Evolutionary conservation across 1,140 invertebrate species (phyloP), one percentile per base, ranked within the genome.

Genomic region (Cydia splendana): DNA sequence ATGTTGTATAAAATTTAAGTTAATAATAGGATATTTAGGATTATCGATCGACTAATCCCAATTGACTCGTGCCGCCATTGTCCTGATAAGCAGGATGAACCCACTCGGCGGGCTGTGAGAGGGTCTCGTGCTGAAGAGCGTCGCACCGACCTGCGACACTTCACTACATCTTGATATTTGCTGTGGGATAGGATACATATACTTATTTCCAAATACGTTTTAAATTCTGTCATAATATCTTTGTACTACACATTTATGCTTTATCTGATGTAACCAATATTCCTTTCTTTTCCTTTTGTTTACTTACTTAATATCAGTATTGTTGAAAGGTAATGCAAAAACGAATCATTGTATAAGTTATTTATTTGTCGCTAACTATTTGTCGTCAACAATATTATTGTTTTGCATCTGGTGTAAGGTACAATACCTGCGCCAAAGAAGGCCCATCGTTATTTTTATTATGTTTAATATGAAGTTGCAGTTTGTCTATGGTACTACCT

Each of bases 71-170:
- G n/a, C 67, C 34, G 67, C 67, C 18, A 71, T 71, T 45, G 67
- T 45, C 34, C 38, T 45, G 67, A 71, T 71, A 71, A 38, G 67
- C 38, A 38, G 34, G 38, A 71, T 45, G 67, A 71, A 42, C 10
- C 67, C 34, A 18, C 67, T 71, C n/a, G 67, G 34, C 30, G n/a
- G 30, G 34, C 28, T 38, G 15, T 42, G 30, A 71, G 67, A 69
- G 67, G 38, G 34, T 71, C 67, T 38, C 67, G 30, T 24, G 30
- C 67, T 71, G 67, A 71, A 71, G 67, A 20, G 34, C 67, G 67
- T 71, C 12, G 67, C 67, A 71, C 18, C 30, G 34, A 71, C 28
- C 10, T 45, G 67, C n/a, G 30, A 18, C 67, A 10, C 67, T 71
- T 71, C 4, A 71, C 67, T n/a, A 38, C 30, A 45, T 38, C 67